These are phyloP conservation scores for Myotis daubentonii DNA, from an alignment of 2,797 vertebrate genomes.

Conservation along the genomic window DNA sequence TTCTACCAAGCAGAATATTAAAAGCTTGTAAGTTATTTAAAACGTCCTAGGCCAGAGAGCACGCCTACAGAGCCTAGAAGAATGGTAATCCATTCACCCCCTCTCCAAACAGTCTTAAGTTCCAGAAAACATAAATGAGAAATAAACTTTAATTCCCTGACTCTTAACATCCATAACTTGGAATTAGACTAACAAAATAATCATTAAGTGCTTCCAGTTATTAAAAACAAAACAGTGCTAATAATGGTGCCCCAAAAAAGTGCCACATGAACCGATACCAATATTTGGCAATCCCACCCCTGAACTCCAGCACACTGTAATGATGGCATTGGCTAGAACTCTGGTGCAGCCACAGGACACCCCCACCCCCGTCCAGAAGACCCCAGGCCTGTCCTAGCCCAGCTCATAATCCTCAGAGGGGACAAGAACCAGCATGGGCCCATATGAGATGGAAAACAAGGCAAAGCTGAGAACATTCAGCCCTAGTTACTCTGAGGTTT, in stretches of 20 bases:
- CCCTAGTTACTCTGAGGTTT: neutral
- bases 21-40: slow-evolving; percentile 74
- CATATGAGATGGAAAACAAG: slow-evolving; percentile 28
- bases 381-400: neutral
- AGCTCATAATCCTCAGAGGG: neutral
- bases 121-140: slow-evolving; percentile 72
- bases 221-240: slow-evolving; percentile 74
- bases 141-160: slow-evolving; percentile 57
- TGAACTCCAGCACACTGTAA: neutral
- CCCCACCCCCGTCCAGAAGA: neutral
- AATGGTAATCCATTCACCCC: slow-evolving; percentile 46
- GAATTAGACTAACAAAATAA: slow-evolving; percentile 67
- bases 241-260: slow-evolving; percentile 57
- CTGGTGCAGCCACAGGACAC: neutral
- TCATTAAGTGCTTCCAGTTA: slow-evolving; percentile 85
- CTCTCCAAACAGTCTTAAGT: slow-evolving; percentile 66
- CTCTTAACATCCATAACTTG: slow-evolving; percentile 54
- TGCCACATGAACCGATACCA: slow-evolving; percentile 54
- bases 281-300: neutral
- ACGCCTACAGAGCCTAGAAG: slow-evolving; percentile 66
- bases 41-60: slow-evolving; percentile 71
- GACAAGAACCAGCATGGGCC: neutral
- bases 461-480: neutral
- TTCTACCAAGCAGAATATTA: slow-evolving; percentile 70
- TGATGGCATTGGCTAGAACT: neutral